Evolutionary conservation across 2,797 vertebrate genomes (phyloP), one percentile per base, ranked within the genome.

Genomic region (Distichodus sexfasciatus): DNA sequence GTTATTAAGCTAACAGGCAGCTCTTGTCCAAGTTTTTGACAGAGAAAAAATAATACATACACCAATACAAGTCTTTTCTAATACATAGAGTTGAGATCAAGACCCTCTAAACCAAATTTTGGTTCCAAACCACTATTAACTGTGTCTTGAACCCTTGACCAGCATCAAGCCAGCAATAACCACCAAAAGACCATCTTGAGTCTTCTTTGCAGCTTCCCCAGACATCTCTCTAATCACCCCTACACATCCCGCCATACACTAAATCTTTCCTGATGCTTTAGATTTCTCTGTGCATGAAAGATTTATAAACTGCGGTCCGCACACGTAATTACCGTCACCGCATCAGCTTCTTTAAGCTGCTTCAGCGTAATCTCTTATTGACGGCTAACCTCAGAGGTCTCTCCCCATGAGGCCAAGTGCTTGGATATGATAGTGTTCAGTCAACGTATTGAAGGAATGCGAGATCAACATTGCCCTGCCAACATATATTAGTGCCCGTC

Each of bases 281-380:
- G 15, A n/a, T n/a, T 24, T 31, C 2, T 55, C 8, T 23, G 4
- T 21, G 21, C 36, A 74, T 68, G 14, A 57, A 63, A 41, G 64
- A 46, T 62, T 73, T 54, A 74, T 63, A 17, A 66, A 60, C 44
- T 44, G 35, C 24, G 36, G 33, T 44, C 28, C 41, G 51, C 43
- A 53, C 9, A 64, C 28, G 23, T 43, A 64, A 51, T 69, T 50
- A 57, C 33, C 33, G 26, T 48, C 51, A 33, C 53, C 21, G 38
- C 23, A 6, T 10, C 6, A 29, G 48, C 57, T 23, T 40, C 33
- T 23, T 12, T 3, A 51, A 53, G 24, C 31, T 11, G 8, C 31
- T 23, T 63, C 2, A 33, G 57, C 59, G 46, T n/a, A 38, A 65
- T 24, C 61, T 10, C 3, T n/a, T 15, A 15, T 41, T 26, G 44